These are phyloP conservation scores for Colinus virginianus DNA, from an alignment of 2,113 vertebrate genomes.

Conservation along the genomic window DNA sequence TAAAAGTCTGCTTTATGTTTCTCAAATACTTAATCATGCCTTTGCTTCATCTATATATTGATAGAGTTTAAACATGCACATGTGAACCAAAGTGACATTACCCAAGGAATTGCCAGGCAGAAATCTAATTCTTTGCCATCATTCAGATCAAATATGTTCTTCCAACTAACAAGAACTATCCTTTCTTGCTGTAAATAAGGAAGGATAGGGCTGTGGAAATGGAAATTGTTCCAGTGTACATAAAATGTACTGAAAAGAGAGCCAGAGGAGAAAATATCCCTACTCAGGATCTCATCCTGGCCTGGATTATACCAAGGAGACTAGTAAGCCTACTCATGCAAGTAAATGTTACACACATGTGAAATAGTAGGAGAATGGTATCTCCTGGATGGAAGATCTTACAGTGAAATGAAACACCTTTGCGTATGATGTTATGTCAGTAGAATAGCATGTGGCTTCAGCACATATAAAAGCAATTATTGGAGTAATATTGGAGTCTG, in stretches of 20 bases:
- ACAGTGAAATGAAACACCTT: slow-evolving; percentile 71
- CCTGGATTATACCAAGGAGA: background rate
- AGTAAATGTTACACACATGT: background rate
- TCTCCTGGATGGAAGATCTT: slow-evolving; percentile 55
- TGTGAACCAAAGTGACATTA: slow-evolving; percentile 13
- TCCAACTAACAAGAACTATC: background rate
- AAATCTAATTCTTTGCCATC: background rate
- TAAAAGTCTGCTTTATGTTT: slow-evolving; percentile 67
- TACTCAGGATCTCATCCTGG: background rate
- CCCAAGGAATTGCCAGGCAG: background rate
- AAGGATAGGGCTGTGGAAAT: background rate
- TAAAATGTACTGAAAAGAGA: background rate
- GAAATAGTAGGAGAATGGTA: slow-evolving; percentile 25
- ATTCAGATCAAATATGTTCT: background rate
- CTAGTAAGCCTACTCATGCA: background rate
- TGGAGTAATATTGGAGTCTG: slow-evolving; percentile 36
- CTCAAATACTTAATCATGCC: slow-evolving; percentile 64
- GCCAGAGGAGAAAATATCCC: slow-evolving; percentile 3
- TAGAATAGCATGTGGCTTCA: slow-evolving; percentile 67
- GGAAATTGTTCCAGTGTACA: background rate
- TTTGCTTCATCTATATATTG: slow-evolving; percentile 58
- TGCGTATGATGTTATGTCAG: slow-evolving; percentile 56
- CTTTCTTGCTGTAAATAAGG: background rate
- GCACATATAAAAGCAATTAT: slow-evolving; percentile 58
- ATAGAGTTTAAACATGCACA: slow-evolving; percentile 13